Evolutionary conservation across 2,888 invertebrate genomes (phyloP), one percentile per base, ranked within the genome.

Genomic region (Rutpela maculata): DNA sequence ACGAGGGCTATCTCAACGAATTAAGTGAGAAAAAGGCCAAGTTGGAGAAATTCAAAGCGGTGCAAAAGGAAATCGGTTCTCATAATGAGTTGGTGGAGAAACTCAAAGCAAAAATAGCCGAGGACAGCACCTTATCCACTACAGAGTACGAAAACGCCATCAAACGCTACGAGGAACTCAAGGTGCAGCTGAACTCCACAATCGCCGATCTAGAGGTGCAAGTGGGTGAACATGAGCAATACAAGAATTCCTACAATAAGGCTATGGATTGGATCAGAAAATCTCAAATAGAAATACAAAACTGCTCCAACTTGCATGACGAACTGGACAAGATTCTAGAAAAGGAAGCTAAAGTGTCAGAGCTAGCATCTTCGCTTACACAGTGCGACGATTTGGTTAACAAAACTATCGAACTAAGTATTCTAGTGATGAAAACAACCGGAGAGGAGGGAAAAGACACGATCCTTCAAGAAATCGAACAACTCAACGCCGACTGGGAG

Each of bases 21-120:
- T 90, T 98, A 1, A 96, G 97, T 70, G 98, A 98, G 88, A 98
- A 98, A 90, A 95, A 96, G 83, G 95, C 97, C 0, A 94, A 95
- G 60, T 88, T 98, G 19, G 98, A 98, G 88, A 98, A 97, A 89
- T 95, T 95, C 89, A 95, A 94, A 86, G 93, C 94, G 0, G 92
- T 97, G 69, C 94, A 95, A 83, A 93, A 96, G 80, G 98, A 98
- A 85, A 94, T 97, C 62, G 93, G 93, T 76, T 93, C 94, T 0
- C 96, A 97, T 83, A 93, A 92, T 74, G 97, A 97, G 79, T 91
- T 95, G 38, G 93, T 97, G 0, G 95, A 95, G 80, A 94, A 94
- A 86, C 91, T 98, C 9, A 95, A 95, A 84, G 91, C 92, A 43
- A 95, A 95, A 84, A 90, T 97, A 9, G 90, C 91, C 50, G 95